Evolutionary conservation across 2,797 vertebrate genomes (phyloP), one percentile per base, ranked within the genome.

Genomic region (Onychomys arenicola): DNA sequence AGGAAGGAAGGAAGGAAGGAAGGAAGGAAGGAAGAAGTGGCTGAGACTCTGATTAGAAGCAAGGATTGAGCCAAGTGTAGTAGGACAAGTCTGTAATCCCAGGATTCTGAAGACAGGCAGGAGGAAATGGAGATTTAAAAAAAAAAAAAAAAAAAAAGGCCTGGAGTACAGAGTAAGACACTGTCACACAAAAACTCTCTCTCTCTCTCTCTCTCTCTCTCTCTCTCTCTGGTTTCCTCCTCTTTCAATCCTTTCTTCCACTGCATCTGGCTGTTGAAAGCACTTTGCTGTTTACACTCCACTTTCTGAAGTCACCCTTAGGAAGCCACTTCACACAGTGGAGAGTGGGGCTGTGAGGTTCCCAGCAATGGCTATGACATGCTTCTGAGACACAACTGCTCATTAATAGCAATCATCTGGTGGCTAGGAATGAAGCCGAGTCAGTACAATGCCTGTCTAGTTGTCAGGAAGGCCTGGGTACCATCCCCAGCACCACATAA

Each of bases 261-360:
- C 57, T 81, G 75, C 76, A 89, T 89, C 96, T 96, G 61, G 16
- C 89, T 88, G 91, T 93, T 76, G 91, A 94, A 94, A 93, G 65
- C 37, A 93, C 78, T 97, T 95, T 96, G 81, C n/a, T 90, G 34
- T 91, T 93, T 93, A 73, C 77, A 87, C 75, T 69, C n/a, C 29
- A 91, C 89, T 73, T 80, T 97, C 95, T 95, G 76, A 52, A 52
- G 93, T 91, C 75, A 69, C 91, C 67, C 92, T 86, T 77, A 81
- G 13, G 9, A 92, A 96, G 86, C 92, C 86, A 92, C 73, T 94
- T 89, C 65, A 55, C 27, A 23, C 23, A 73, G 87, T 2, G 91
- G 88, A 89, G 40, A 14, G 73, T 16, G 25, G 25, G 84, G 49
- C 65, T 32, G 32, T 27, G 34, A 65, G 61, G 43, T 69, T 82